Base-by-base conservation (phyloP, 1,140 invertebrate species). In the Drosophila azteca region DNA sequence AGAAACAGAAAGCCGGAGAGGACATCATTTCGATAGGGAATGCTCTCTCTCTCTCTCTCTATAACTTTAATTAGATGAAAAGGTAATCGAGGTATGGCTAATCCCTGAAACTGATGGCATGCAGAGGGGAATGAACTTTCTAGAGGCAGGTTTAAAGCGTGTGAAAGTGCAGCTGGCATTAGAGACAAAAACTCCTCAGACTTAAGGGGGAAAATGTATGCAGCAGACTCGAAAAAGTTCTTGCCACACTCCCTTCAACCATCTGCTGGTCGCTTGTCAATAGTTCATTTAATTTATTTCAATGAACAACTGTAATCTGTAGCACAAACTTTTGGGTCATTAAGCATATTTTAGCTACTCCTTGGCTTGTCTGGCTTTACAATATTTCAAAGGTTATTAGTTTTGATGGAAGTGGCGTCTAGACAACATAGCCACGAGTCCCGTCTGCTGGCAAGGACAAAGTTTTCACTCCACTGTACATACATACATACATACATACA, bases 1-100 rank as follows among this genome's bases (percentile, higher is more conserved):
- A 71, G 64, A 39, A 39, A 59, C 43, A 70, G 67, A 50, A 15
- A 35, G 29, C 13, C 22, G 13, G 24, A 29, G 43, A 8, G 46
- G 31, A 49, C 24, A 43, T 22, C 44, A 24, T 31, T 29, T 39
- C 46, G 24, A 22, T n/a, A 7, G 2, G 24, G 22, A 41, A 26
- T 6, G 29, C 11, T 49, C 48, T 55, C 24, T 31, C 9, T 4
- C 39, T 9, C 41, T 45, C 31, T 49, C 44, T 78, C 46, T n/a
- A n/a, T n/a, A n/a, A 58, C 48, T 72, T 61, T 9, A 79, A 76
- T 79, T 75, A 65, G 31, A 70, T 59, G 57, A 57, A 74, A 59
- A 62, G 62, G 13, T n/a, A 50, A 44, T 26, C 9, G 29, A 31
- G 39, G 45, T 22, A 45, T 35, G 31, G 8, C 24, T 54, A 53